Base-by-base conservation (phyloP, 2,888 invertebrate species). In the Acleris literana region DNA sequence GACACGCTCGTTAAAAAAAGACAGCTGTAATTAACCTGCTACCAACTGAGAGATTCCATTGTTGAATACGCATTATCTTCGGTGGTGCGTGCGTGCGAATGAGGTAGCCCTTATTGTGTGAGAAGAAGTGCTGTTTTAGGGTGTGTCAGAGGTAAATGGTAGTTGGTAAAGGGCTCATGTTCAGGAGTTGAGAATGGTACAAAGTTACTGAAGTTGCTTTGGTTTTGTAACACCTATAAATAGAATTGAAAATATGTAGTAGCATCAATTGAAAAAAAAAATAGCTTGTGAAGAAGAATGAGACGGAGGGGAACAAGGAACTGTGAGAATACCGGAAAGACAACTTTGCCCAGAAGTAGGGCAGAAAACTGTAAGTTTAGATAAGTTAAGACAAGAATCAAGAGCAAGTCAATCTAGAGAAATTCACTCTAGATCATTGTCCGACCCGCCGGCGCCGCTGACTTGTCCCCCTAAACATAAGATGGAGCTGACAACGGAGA, bases 401-500 rank as follows among this genome's bases (percentile, higher is more conserved):
- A 3, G 13, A 39, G 39, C 25, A 29, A 29, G n/a, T 16, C 17
- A 18, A 43, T 18, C 16, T 4, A 9, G 46, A 48, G 3, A 2
- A 17, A 13, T 39, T 39, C 39, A 39, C 46, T 20, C 5, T 6
- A 5, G 44, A 3, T 51, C 22, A 11, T 33, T 33, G 9, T 16
- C 5, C 39, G 16, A 22, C 29, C 11, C 68, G 68, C 68, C 25
- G 16, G 16, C 49, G 48, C 54, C 17, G 20, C 16, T 65, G n/a
- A 65, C 56, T 68, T 58, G 54, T 3, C 5, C 65, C 43, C 25
- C 11, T 4, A 16, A 49, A 53, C 51, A 52, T 55, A 68, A 64
- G 17, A 61, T 59, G 52, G 52, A 69, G 63, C 59, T 69, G 67
- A 70, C 68, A 66, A 67, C 55, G 71, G 73, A 72, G 70, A 76